These are phyloP conservation scores for Reinhardtius hippoglossoides DNA, from an alignment of 2,113 vertebrate species.

Conservation along the genomic window DNA sequence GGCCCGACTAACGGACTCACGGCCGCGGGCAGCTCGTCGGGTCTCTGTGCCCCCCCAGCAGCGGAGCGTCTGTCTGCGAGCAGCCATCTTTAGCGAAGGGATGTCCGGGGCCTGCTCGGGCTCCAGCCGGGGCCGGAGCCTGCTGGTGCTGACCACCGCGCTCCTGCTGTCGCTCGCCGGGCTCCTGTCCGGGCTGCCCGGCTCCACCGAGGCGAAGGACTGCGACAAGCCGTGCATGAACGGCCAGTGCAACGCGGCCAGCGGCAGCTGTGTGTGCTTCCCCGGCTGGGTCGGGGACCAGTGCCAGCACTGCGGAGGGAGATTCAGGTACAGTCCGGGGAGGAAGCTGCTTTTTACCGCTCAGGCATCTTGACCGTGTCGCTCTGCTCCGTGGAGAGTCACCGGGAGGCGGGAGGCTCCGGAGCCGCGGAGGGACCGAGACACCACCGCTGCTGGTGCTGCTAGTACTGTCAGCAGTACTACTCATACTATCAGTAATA, in stretches of 20 bases:
- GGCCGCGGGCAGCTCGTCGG: neutral
- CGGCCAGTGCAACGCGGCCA: conserved; percentile 88
- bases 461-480: neutral
- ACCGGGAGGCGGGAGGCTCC: too few species aligned
- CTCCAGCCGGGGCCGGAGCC: conserved; percentile 65
- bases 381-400: too few species aligned
- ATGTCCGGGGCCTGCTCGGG: conserved; percentile 12
- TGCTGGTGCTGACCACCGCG: conserved; percentile 66
- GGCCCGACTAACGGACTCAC: neutral
- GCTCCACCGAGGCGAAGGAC: conserved; percentile 85
- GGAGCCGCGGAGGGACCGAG: too few species aligned
- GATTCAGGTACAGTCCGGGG: conserved; percentile 87
- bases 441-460: neutral
- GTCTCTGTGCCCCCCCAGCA: conserved; percentile 12
- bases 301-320: conserved; percentile 97
- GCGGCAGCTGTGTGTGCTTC: conserved; percentile 89
- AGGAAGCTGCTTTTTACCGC: conserved; percentile 1
- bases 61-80: conserved; percentile 51
- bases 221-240: conserved; percentile 94
- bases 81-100: conserved; percentile 75
- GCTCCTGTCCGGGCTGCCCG: conserved; percentile 75
- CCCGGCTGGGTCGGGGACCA: conserved; percentile 95
- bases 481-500: neutral
- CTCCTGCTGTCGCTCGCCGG: conserved; percentile 68
- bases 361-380: neutral